phyloP scores from a whole-genome alignment of 2,888 invertebrate genomes.

The Aplocera efformata region DNA sequence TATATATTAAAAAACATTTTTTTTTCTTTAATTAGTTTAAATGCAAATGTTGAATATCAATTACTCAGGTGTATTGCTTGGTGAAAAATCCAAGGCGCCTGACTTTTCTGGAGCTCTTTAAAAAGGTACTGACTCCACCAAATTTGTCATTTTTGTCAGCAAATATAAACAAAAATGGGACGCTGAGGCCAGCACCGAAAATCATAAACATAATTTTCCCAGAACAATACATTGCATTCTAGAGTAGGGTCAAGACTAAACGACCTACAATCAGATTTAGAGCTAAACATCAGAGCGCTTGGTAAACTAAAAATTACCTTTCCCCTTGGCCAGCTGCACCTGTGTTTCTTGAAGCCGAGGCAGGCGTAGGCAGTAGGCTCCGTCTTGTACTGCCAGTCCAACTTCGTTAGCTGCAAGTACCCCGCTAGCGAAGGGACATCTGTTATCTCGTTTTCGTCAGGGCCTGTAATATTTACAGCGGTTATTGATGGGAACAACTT shows the following conservation, averaged over 20 bases:
- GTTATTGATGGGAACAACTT: no score
- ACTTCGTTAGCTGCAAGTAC: conserved; percentile 90
- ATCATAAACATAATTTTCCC: no score
- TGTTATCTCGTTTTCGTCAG: conserved; percentile 92
- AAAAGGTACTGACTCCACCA: no score
- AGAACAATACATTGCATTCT: no score
- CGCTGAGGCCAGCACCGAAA: no score
- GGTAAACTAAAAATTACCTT: conserved; percentile 68
- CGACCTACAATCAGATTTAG: no score
- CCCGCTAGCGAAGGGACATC: conserved; percentile 93
- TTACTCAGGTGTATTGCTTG: conserved; percentile 8
- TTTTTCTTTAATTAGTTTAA: no score
- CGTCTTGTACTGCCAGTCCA: conserved; percentile 95
- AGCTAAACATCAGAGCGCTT: no score
- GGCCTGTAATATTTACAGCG: conserved; percentile 76
- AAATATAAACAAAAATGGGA: no score
- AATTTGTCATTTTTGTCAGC: no score
- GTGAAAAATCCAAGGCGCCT: conserved; percentile 10
- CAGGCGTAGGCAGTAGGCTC: conserved; percentile 91
- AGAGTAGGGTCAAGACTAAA: no score
- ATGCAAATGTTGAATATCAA: conserved; percentile 9
- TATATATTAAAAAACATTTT: conserved; percentile 4
- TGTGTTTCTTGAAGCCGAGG: conserved; percentile 88
- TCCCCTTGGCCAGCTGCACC: conserved; percentile 94
- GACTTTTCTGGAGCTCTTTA: background rate